phyloP scores from a whole-genome alignment of 1,140 invertebrate genomes.

The Cydia amplana region DNA sequence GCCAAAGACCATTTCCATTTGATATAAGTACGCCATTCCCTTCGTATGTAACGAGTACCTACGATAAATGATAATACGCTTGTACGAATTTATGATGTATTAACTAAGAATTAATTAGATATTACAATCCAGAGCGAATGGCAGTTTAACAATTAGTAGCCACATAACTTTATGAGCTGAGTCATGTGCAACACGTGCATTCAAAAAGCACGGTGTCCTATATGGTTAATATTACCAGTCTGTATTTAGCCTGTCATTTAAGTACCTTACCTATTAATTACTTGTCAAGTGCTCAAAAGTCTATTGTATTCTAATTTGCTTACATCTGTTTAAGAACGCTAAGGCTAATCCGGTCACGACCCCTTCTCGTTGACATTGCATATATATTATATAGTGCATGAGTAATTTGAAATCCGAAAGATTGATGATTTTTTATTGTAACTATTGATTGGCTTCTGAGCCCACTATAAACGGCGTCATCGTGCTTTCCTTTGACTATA shows the following conservation, averaged over 20 bases:
- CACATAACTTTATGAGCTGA: neutral
- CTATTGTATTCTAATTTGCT: slow-evolving; percentile 74
- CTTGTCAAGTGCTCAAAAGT: slow-evolving; percentile 52
- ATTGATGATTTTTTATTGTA: slow-evolving; percentile 4
- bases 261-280: slow-evolving; percentile 60
- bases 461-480: neutral
- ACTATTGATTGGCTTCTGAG: neutral
- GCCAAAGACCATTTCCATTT: neutral
- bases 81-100: neutral
- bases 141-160: neutral
- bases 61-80: neutral
- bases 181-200: neutral
- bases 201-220: neutral
- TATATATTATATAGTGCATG: slow-evolving; percentile 26
- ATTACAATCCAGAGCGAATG: neutral
- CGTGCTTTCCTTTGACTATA: neutral
- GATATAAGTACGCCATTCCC: neutral
- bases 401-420: slow-evolving; percentile 9
- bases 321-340: slow-evolving; percentile 58
- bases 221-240: slow-evolving; percentile 9
- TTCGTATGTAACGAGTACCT: too few species aligned
- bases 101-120: neutral
- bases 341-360: slow-evolving; percentile 69
- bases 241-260: neutral
- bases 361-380: slow-evolving; percentile 49